Conservation (phyloP, 2,888 invertebrate species). For the Sesia bembeciformis region DNA sequence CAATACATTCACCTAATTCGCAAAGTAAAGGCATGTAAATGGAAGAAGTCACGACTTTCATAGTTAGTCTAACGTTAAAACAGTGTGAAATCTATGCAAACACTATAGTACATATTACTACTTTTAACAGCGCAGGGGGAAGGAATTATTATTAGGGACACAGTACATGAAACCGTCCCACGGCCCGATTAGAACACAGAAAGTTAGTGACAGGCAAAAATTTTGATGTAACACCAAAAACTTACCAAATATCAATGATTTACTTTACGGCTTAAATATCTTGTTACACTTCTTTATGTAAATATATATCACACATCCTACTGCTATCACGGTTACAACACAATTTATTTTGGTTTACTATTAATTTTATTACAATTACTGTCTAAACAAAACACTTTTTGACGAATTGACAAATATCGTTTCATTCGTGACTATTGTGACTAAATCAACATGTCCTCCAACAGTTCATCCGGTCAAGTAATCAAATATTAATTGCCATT, state of each 20-base stretch:
- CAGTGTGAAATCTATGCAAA: neutral
- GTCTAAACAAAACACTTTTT: conserved; percentile 63
- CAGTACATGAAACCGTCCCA: conserved; percentile 20
- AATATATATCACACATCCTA: conserved; percentile 59
- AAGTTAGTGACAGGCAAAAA: conserved; percentile 43
- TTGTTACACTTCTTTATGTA: conserved; percentile 43
- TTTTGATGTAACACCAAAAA: conserved; percentile 46
- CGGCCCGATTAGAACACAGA: conserved; percentile 33
- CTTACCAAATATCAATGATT: conserved; percentile 58
- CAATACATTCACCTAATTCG: conserved; percentile 39
- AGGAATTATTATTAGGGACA: neutral
- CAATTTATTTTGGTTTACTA: conserved; percentile 46
- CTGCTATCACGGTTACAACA: conserved; percentile 50
- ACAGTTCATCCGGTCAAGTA: conserved; percentile 51
- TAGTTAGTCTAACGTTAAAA: neutral
- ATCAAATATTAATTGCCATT: conserved; percentile 1
- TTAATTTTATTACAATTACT: conserved; percentile 54
- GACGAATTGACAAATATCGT: conserved; percentile 65
- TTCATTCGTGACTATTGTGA: conserved; percentile 58
- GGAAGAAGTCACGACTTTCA: neutral
- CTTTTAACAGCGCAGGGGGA: neutral
- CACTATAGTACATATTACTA: neutral
- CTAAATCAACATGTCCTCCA: conserved; percentile 68
- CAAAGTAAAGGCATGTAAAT: conserved; percentile 15
- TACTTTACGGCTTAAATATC: conserved; percentile 36